Evolutionary conservation across 2,113 vertebrate species (phyloP), one percentile per base, ranked within the genome.

Genomic region (Tringa solitaria): DNA sequence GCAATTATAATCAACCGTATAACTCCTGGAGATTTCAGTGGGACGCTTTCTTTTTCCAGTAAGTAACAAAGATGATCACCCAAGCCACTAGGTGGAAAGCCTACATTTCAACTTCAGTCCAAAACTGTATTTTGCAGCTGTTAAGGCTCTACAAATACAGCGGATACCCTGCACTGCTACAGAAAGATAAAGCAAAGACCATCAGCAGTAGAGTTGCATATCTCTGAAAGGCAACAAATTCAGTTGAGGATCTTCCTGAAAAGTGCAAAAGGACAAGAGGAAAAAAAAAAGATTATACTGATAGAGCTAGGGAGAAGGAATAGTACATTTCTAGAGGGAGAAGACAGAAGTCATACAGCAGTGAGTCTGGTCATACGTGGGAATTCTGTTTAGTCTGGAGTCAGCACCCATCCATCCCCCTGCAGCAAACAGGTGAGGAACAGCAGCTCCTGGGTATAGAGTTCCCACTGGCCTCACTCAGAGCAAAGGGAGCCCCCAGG

Each of bases 341-440:
- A 63, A 84, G 51, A 74, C 1, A 43, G 19, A 76, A 69, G 50
- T 53, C n/a, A 79, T 4, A 26, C 87, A 85, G 53, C 30, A 26
- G 18, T 82, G 46, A 84, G 24, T 14, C 26, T 28, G 21, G 30
- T 39, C 22, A 43, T 30, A 16, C 32, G 27, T 23, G 45, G 35
- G 23, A 75, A 53, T 68, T 85, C 22, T 70, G 51, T 91, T 94
- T 77, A 93, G 78, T 93, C 92, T 96, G 21, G 73, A 93, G 50
- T 32, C 78, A 80, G 39, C 20, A 54, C 78, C 78, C 65, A 82
- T 53, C 33, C 45, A 45, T 1, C 0, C 3, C 21, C 14, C 30
- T 68, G 48, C 35, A 87, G 39, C 78, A 76, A 41, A 37, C 0
- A 0, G 33, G 15, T 30, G 45, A 75, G 39, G 54, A 91, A 64